phyloP scores from a whole-genome alignment of 2,888 invertebrate genomes.

The Pollenia angustigena region DNA sequence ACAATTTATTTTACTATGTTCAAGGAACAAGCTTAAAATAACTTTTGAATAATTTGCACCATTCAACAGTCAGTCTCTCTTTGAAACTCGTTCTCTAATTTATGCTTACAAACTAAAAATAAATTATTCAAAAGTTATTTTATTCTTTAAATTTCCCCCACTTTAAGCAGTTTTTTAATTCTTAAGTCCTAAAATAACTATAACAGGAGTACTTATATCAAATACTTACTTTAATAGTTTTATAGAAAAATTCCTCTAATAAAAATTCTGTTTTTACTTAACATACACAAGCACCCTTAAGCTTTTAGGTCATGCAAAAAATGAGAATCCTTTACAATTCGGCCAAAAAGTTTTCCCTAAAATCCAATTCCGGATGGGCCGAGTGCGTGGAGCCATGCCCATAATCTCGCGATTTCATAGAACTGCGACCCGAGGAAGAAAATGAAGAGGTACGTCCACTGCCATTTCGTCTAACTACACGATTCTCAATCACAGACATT shows the following conservation, averaged over 20 bases:
- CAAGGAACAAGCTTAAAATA: constrained; percentile 18
- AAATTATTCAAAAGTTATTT: constrained; percentile 6
- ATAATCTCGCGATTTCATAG: constrained; percentile 83
- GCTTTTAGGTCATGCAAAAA: not conserved
- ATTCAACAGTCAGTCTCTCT: not conserved
- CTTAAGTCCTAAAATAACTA: constrained; percentile 1
- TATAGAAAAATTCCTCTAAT: constrained; percentile 10
- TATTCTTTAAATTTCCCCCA: not conserved
- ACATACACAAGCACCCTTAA: constrained; percentile 41
- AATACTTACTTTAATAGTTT: not conserved
- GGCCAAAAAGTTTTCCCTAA: constrained; percentile 84
- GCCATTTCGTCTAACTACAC: constrained; percentile 81
- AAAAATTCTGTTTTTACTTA: not conserved
- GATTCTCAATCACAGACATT: constrained; percentile 83
- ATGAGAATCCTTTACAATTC: constrained; percentile 79
- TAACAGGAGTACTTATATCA: constrained; percentile 8
- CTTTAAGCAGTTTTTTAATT: not conserved
- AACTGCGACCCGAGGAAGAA: constrained; percentile 82
- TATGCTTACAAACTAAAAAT: not conserved
- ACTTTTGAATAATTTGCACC: constrained; percentile 17
- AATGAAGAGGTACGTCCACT: constrained; percentile 81
- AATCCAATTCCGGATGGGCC: constrained; percentile 83
- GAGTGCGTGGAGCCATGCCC: constrained; percentile 81
- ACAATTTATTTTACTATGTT: not conserved
- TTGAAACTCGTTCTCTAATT: not conserved